Conservation (phyloP, 2,113 vertebrate species). For the Pavo muticus region DNA sequence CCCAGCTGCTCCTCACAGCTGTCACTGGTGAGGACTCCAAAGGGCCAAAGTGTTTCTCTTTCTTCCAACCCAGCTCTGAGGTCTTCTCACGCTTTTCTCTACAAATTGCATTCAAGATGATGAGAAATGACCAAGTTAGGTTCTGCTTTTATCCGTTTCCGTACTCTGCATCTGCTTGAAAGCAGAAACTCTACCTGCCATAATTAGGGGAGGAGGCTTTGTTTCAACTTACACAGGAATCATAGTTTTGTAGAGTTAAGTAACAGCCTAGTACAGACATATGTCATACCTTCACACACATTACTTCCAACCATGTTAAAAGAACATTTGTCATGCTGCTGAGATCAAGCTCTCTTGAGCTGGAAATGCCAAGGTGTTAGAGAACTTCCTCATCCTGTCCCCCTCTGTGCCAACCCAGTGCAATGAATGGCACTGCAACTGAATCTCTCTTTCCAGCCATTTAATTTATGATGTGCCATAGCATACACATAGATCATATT, state of each 20-base stretch:
- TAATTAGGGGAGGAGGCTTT: not conserved
- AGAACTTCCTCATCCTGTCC: not conserved
- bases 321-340: fast-evolving
- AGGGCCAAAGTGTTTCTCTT: not conserved
- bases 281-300: not conserved
- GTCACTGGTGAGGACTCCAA: not conserved
- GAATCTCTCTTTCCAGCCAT: not conserved
- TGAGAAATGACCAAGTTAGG: not conserved
- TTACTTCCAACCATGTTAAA: not conserved
- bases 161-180: not conserved
- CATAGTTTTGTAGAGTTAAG: not conserved
- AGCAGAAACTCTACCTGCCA: not conserved
- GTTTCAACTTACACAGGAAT: not conserved
- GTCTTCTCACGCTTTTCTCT: not conserved
- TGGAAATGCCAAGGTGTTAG: not conserved
- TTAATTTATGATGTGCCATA: not conserved
- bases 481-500: not conserved
- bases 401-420: too few species aligned
- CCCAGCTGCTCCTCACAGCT: not conserved
- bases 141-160: not conserved
- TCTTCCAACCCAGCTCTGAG: not conserved
- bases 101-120: not conserved
- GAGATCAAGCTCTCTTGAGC: not conserved
- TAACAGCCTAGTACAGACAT: not conserved
- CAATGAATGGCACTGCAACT: not conserved